Evolutionary conservation across 2,888 invertebrate genomes (phyloP).

Genomic region (Ceraclea dissimilis): DNA sequence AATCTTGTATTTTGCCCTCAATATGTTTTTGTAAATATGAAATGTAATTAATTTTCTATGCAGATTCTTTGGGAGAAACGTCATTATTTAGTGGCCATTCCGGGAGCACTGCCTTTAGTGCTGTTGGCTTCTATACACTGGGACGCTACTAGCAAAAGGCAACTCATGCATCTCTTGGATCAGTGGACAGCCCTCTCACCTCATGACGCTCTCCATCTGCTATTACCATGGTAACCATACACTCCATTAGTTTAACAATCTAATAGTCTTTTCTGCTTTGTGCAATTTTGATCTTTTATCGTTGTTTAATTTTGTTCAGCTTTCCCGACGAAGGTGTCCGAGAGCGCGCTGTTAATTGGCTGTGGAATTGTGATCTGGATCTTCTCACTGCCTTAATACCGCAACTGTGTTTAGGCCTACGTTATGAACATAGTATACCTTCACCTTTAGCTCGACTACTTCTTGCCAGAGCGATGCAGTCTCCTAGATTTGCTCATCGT

Average conservation of each 20-base stretch:
- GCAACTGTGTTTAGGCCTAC: constrained; percentile 85
- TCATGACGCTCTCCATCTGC: constrained; percentile 82
- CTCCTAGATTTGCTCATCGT: constrained; percentile 88
- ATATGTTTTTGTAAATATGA: background rate
- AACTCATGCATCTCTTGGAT: constrained; percentile 78
- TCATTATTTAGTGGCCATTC: constrained; percentile 76
- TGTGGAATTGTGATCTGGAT: constrained; percentile 73
- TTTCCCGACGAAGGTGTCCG: constrained; percentile 90
- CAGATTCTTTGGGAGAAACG: constrained; percentile 90
- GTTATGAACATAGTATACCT: constrained; percentile 85
- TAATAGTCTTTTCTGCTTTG: constrained; percentile 4
- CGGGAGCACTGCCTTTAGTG: constrained; percentile 81
- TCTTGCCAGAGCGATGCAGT: constrained; percentile 72
- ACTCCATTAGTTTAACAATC: background rate
- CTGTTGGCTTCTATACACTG: constrained; percentile 82
- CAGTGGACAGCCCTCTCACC: constrained; percentile 84
- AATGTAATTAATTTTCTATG: background rate
- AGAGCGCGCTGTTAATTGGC: constrained; percentile 73
- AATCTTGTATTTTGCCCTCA: background rate
- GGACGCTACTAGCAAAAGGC: constrained; percentile 82
- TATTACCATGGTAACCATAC: constrained; percentile 74
- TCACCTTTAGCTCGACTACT: constrained; percentile 78
- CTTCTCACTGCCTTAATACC: constrained; percentile 88
- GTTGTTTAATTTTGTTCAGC: constrained; percentile 38
- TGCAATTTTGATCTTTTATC: constrained; percentile 1